phyloP scores from a whole-genome alignment of 2,888 invertebrate genomes.

The Digitonthophagus gazella region DNA sequence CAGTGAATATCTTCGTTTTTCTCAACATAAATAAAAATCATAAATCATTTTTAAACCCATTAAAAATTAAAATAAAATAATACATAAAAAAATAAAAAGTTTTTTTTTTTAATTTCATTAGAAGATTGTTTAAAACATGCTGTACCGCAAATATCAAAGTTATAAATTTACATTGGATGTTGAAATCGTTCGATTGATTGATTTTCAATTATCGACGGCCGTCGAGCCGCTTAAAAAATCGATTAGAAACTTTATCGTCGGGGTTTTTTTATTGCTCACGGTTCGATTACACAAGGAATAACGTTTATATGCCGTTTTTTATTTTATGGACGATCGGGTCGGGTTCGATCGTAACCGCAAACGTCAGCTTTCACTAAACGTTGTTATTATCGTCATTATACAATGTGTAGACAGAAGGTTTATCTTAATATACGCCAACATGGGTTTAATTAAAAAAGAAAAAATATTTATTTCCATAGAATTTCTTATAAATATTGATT shows the following conservation, averaged over 20 bases:
- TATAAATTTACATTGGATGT: not conserved
- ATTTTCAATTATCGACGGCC: not conserved
- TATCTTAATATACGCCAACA: no score
- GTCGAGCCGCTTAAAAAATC: not conserved
- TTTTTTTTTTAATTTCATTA: not conserved
- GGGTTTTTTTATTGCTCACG: not conserved
- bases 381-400: not conserved
- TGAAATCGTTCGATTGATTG: not conserved
- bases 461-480: no score
- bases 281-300: not conserved
- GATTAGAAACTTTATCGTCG: not conserved
- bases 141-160: no score
- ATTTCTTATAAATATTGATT: no score
- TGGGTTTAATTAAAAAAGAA: no score
- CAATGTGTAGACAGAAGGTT: not conserved
- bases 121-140: not conserved
- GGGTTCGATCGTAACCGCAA: not conserved
- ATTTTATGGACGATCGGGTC: not conserved
- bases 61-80: no score
- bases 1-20: no score
- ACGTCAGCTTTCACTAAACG: not conserved
- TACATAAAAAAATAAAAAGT: no score
- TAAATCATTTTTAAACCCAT: no score
- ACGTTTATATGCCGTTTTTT: not conserved
- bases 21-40: not conserved